A percentile compares a stretch with the other conserved stretches of the same genome.
phyloP scores from a whole-genome alignment of 2,797 vertebrate species.

The Poecilia velifera region DNA sequence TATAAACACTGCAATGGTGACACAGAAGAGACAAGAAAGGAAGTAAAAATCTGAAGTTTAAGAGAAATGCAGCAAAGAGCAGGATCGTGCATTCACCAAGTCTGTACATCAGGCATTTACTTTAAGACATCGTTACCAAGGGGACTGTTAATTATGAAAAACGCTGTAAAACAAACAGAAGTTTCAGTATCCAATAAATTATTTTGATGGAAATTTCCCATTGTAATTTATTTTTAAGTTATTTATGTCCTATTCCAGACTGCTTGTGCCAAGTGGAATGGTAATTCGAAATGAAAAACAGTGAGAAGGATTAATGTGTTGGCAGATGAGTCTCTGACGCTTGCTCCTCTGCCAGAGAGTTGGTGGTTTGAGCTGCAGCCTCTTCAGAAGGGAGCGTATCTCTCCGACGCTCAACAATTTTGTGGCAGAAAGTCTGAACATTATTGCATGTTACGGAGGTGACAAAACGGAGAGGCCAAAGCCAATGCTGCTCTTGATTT shows the following conservation, averaged over 20 bases:
- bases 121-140: not conserved
- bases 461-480: not conserved
- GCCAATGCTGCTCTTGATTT: not conserved
- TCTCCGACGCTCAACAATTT: not conserved
- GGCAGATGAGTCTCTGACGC: not conserved
- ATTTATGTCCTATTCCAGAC: not conserved
- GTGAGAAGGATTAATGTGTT: conserved; percentile 4
- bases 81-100: not conserved
- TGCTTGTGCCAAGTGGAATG: not conserved
- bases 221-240: not conserved
- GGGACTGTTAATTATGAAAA: not conserved
- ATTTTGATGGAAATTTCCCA: not conserved
- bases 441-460: not conserved
- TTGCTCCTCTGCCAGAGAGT: not conserved
- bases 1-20: not conserved
- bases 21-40: not conserved
- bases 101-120: not conserved
- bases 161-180: not conserved
- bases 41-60: not conserved
- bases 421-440: not conserved
- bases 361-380: not conserved
- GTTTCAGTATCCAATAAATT: not conserved
- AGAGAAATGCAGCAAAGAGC: not conserved
- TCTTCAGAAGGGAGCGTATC: not conserved
- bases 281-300: not conserved